Evolutionary conservation across 2,888 invertebrate genomes (phyloP).

Genomic region (Rapana venosa): DNA sequence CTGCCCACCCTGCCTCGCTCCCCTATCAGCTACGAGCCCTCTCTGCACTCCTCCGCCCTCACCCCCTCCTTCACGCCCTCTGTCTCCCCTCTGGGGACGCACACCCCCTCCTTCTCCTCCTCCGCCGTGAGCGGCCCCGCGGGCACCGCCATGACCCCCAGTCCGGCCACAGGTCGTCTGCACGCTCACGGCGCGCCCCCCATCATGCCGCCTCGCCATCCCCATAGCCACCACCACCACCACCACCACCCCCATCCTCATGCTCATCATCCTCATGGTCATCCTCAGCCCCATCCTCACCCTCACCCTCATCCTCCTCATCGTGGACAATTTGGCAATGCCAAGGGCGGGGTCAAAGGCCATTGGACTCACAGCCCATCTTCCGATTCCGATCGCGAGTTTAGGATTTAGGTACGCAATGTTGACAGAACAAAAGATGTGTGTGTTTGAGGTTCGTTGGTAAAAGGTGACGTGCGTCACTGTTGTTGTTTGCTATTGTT

Average conservation of each 20-base stretch:
- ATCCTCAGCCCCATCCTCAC: not conserved
- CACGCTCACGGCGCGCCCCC: conserved; percentile 41
- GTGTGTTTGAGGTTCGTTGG: not conserved
- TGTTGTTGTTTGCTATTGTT: not conserved
- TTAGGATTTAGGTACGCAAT: conserved; percentile 55
- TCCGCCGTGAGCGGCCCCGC: conserved; percentile 75
- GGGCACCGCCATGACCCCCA: conserved; percentile 48
- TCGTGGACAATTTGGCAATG: not conserved
- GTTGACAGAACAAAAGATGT: not conserved
- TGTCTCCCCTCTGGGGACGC: conserved; percentile 93
- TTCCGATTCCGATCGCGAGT: conserved; percentile 67
- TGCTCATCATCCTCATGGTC: not conserved
- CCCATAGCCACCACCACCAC: not conserved
- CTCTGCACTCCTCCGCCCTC: conserved; percentile 85
- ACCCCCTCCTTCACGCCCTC: conserved; percentile 97
- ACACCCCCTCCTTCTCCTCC: conserved; percentile 95
- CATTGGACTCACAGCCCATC: conserved; percentile 48
- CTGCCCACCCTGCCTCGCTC: conserved; percentile 90
- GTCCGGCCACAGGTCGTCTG: conserved; percentile 51
- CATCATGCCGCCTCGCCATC: not conserved
- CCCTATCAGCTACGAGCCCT: conserved; percentile 93
- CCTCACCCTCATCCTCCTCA: not conserved
- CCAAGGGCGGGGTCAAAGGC: conserved; percentile 3
- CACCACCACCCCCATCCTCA: not conserved
- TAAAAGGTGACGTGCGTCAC: not conserved